These are phyloP conservation scores for Scomber scombrus DNA, from an alignment of 2,113 vertebrate species.

Conservation along the genomic window DNA sequence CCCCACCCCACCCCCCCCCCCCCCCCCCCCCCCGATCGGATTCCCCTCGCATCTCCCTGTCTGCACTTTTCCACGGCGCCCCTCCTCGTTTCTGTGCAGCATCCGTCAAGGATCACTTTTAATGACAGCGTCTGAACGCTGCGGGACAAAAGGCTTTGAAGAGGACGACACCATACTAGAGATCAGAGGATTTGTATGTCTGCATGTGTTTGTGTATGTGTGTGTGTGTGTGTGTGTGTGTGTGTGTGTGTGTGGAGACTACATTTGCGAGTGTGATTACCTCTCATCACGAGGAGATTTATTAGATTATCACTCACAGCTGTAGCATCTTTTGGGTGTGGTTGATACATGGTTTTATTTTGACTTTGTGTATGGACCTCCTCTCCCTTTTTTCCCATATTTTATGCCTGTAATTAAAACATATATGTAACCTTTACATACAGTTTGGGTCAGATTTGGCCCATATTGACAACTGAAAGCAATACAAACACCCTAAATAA, in stretches of 20 bases:
- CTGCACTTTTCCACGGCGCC: background rate
- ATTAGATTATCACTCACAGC: slow-evolving; percentile 6
- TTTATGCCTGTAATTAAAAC: background rate
- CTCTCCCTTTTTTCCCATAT: background rate
- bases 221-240: background rate
- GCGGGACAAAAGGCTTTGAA: slow-evolving; percentile 42
- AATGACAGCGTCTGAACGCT: slow-evolving; percentile 49
- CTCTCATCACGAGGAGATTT: slow-evolving; percentile 12
- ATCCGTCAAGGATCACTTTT: slow-evolving; percentile 51
- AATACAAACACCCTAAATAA: too few species aligned
- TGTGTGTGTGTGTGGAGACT: background rate
- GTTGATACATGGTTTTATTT: background rate
- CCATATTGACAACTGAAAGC: too few species aligned
- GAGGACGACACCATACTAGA: slow-evolving; percentile 2
- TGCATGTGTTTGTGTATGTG: background rate
- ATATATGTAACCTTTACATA: too few species aligned
- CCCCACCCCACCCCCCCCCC: background rate
- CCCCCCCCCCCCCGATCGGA: background rate
- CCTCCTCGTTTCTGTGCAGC: slow-evolving; percentile 22
- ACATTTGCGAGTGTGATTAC: background rate
- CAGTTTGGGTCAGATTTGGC: too few species aligned
- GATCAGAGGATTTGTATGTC: slow-evolving; percentile 14
- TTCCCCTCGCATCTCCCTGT: background rate
- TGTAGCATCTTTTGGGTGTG: slow-evolving; percentile 15
- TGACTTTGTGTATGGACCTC: background rate